Evolutionary conservation across 2,888 invertebrate species (phyloP).

Genomic region (Maniola hyperantus): DNA sequence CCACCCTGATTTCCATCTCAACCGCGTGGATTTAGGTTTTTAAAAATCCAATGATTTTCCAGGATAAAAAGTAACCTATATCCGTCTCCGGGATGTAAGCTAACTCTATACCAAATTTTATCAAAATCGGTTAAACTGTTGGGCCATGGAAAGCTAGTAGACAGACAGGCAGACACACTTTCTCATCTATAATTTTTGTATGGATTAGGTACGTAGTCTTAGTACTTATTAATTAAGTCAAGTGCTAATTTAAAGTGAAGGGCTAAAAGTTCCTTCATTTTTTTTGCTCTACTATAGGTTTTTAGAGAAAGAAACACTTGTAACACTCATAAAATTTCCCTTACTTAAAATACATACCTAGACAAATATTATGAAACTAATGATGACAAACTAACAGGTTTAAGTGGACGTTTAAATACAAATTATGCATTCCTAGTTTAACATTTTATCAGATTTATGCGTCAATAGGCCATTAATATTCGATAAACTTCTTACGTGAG

Average conservation of each 20-base stretch:
- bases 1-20: no score
- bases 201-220: no score
- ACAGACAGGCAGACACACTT: no score
- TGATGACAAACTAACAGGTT: conserved; percentile 29
- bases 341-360: conserved; percentile 8
- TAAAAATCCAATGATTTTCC: no score
- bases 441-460: conserved; percentile 34
- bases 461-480: conserved; percentile 30
- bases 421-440: conserved; percentile 30
- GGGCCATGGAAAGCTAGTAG: no score
- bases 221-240: background rate
- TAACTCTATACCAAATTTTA: no score
- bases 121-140: no score
- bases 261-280: background rate
- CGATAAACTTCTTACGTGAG: conserved; percentile 26
- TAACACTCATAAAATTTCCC: conserved; percentile 1
- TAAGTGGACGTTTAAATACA: conserved; percentile 26
- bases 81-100: no score
- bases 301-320: conserved; percentile 11
- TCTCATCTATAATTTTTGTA: no score
- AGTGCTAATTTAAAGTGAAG: conserved; percentile 14
- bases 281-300: conserved; percentile 8
- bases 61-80: no score
- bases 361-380: conserved; percentile 27
- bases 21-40: no score